Evolutionary conservation across 2,113 vertebrate genomes (phyloP).

Genomic region (Okapia johnstoni): DNA sequence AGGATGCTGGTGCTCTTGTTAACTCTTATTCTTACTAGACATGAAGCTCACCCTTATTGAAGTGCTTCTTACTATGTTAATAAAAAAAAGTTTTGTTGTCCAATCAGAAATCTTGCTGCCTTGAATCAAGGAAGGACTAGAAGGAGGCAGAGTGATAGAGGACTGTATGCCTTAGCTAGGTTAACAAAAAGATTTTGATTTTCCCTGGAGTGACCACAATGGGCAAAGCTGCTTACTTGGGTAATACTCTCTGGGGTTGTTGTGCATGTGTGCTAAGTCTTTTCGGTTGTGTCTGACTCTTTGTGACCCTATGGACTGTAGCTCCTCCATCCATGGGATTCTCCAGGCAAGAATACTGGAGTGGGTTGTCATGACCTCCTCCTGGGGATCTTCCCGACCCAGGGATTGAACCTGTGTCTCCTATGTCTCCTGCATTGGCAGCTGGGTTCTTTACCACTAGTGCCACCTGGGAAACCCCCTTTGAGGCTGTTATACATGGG

Average conservation of each 20-base stretch:
- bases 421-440: background rate
- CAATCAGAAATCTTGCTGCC: background rate
- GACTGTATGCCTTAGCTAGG: background rate
- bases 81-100: background rate
- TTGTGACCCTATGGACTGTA: rapidly evolving
- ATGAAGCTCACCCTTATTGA: background rate
- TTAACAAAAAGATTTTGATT: background rate
- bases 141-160: background rate
- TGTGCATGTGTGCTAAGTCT: rapidly evolving
- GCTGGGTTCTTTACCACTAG: background rate
- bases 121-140: background rate
- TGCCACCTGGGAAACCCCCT: background rate
- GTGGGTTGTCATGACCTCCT: background rate
- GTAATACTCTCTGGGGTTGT: background rate
- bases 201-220: background rate
- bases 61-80: background rate
- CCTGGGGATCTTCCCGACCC: background rate
- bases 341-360: background rate
- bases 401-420: background rate
- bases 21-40: background rate
- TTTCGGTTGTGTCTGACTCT: background rate
- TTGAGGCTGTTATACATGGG: background rate
- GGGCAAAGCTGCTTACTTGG: background rate
- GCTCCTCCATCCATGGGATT: background rate
- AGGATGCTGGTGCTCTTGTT: background rate